Evolutionary conservation across 2,888 invertebrate species (phyloP).

Genomic region (Parapristionchus giblindavisi): DNA sequence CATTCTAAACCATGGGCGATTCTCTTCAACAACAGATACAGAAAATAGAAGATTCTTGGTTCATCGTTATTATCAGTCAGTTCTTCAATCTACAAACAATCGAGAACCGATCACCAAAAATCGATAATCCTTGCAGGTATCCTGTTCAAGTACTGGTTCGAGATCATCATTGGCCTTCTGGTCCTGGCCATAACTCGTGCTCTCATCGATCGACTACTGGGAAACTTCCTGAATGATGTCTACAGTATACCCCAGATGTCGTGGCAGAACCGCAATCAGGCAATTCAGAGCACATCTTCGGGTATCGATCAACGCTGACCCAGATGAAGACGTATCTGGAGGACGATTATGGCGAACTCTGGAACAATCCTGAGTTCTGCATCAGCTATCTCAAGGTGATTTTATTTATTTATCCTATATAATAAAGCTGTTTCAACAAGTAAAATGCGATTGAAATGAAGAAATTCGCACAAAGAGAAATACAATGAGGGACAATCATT

Average conservation of each 20-base stretch:
- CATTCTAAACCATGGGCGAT: too few relatives aligned
- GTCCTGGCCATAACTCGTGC: background rate
- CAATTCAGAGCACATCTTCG: constrained; percentile 5
- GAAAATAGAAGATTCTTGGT: too few relatives aligned
- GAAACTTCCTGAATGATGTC: constrained; percentile 17
- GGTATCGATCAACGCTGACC: constrained; percentile 7
- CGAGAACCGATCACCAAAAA: too few relatives aligned
- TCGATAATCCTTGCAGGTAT: background rate
- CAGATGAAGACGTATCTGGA: constrained; percentile 15
- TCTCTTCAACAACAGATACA: too few relatives aligned
- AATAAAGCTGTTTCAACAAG: background rate
- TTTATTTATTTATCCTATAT: background rate
- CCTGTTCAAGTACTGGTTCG: constrained; percentile 30
- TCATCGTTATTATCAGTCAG: too few relatives aligned
- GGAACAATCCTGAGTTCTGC: constrained; percentile 28
- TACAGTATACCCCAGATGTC: background rate
- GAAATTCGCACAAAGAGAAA: too few relatives aligned
- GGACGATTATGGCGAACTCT: constrained; percentile 19
- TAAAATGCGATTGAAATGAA: too few relatives aligned
- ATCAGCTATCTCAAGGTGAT: constrained; percentile 30
- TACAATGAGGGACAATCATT: too few relatives aligned
- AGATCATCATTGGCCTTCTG: constrained; percentile 24
- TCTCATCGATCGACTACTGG: background rate
- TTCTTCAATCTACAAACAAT: too few relatives aligned
- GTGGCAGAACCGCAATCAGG: background rate